These are phyloP conservation scores for Cyphomyrus plagiostoma DNA, from an alignment of 2,113 vertebrate species.

Conservation along the genomic window DNA sequence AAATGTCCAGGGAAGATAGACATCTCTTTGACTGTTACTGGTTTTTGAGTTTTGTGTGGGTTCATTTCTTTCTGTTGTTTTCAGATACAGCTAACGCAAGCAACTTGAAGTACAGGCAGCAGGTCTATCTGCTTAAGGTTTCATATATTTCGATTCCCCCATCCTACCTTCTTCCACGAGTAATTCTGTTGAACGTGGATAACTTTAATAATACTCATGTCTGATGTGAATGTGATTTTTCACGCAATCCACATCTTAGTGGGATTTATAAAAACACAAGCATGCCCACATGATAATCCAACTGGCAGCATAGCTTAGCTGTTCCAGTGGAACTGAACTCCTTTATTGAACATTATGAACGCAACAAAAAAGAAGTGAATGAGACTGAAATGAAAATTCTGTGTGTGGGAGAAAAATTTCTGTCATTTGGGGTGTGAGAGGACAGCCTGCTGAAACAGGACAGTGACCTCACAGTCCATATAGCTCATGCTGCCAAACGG, in stretches of 20 bases:
- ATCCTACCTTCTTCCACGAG: not conserved
- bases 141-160: not conserved
- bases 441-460: not conserved
- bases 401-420: not conserved
- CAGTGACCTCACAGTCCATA: not conserved
- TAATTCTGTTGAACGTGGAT: not conserved
- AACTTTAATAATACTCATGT: not conserved
- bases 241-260: not conserved
- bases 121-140: not conserved
- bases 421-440: not conserved
- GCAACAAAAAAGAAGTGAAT: not conserved
- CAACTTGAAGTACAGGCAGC: not conserved
- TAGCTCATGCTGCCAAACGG: not conserved
- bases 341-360: not conserved
- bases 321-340: not conserved
- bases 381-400: not conserved
- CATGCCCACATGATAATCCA: not conserved
- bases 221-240: not conserved
- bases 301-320: not conserved
- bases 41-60: conserved; percentile 10
- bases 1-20: not conserved
- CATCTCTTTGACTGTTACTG: not conserved
- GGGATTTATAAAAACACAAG: not conserved
- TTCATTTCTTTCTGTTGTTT: conserved; percentile 13
- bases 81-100: not conserved